Evolutionary conservation across 2,888 invertebrate genomes (phyloP).

Genomic region (Heliconius aoede): DNA sequence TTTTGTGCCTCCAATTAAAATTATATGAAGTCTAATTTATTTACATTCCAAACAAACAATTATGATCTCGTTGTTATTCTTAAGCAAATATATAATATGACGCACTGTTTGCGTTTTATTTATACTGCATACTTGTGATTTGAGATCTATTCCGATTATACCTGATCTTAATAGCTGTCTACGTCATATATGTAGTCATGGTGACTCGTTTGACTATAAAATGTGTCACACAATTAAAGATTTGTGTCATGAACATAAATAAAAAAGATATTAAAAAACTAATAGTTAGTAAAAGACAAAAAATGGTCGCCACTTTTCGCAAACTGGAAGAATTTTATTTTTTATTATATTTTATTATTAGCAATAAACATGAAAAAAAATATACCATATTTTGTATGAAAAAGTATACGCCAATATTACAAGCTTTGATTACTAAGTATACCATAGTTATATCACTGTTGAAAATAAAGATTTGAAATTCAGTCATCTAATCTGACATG

Average conservation of each 20-base stretch:
- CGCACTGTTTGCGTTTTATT: conserved; percentile 44
- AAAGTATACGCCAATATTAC: neutral
- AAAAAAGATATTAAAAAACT: neutral
- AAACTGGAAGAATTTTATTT: too few species aligned
- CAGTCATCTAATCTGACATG: conserved; percentile 58
- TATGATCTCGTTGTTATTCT: conserved; percentile 21
- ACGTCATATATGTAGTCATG: conserved; percentile 21
- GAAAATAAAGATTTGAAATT: conserved; percentile 45
- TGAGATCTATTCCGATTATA: conserved; percentile 25
- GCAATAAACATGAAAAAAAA: neutral
- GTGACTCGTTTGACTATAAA: conserved; percentile 10
- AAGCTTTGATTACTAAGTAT: neutral
- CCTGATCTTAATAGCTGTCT: conserved; percentile 27
- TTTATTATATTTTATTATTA: too few species aligned
- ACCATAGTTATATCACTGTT: conserved; percentile 1
- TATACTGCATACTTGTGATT: conserved; percentile 9
- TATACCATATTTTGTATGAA: neutral
- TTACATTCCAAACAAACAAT: conserved; percentile 35
- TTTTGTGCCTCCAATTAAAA: conserved; percentile 12
- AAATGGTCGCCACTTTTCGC: neutral
- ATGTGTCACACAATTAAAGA: conserved; percentile 2
- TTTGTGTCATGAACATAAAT: neutral
- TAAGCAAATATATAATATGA: conserved; percentile 44
- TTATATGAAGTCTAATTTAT: conserved; percentile 33
- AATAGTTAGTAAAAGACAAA: neutral